phyloP scores from a whole-genome alignment of 1,140 invertebrate genomes.

The Delia radicum region DNA sequence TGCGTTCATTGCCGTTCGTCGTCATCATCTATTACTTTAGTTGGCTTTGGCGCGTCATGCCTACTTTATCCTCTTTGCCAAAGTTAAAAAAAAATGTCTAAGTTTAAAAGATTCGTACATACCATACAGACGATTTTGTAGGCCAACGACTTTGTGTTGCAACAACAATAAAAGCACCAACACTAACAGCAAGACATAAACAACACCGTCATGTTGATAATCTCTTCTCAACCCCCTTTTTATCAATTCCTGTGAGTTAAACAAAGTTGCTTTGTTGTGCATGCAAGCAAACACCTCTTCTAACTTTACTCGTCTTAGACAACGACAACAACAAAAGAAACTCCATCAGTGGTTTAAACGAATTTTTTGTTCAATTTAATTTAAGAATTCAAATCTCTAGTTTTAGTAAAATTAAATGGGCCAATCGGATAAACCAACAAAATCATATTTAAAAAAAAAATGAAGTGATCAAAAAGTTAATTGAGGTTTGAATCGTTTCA shows the following conservation, averaged over 20 bases:
- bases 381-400: no score
- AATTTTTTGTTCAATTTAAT: no score
- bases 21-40: constrained; percentile 12
- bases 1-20: neutral
- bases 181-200: neutral
- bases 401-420: no score
- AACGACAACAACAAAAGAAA: neutral
- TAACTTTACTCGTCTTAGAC: neutral
- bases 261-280: neutral
- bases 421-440: no score
- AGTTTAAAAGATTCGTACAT: neutral
- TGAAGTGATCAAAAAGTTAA: no score
- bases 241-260: neutral
- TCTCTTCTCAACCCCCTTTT: neutral
- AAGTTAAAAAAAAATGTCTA: constrained; percentile 4
- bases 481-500: no score
- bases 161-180: constrained; percentile 2
- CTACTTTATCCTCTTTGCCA: constrained; percentile 17
- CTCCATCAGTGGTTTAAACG: no score
- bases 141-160: constrained; percentile 18
- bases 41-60: constrained; percentile 15
- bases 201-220: neutral
- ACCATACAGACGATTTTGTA: neutral
- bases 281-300: neutral
- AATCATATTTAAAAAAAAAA: neutral